phyloP scores from a whole-genome alignment of 2,113 vertebrate species.

The Barbus barbus region DNA sequence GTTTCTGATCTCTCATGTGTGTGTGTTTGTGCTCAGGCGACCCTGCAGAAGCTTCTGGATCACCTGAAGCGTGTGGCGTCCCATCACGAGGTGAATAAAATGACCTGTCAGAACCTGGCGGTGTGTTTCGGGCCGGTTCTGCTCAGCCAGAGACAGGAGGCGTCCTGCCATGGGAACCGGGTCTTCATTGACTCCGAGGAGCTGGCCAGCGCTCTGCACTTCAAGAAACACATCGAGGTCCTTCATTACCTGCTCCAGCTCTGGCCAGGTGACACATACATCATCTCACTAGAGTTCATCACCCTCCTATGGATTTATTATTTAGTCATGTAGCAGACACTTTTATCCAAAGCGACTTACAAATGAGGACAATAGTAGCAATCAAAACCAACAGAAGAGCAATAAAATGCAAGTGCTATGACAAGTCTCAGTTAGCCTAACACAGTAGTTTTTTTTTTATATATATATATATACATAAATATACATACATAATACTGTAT shows the following conservation, averaged over 20 bases:
- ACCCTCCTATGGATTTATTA: no score
- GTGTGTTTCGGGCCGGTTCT: constrained; percentile 97
- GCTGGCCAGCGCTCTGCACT: constrained; percentile 94
- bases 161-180: constrained; percentile 87
- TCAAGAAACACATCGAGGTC: constrained; percentile 99
- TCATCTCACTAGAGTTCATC: not conserved
- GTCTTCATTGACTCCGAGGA: constrained; percentile 97
- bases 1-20: not conserved
- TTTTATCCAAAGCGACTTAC: no score
- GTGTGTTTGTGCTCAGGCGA: constrained; percentile 75
- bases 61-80: constrained; percentile 96
- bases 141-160: constrained; percentile 92
- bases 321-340: no score
- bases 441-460: no score
- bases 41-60: constrained; percentile 89
- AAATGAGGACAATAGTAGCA: no score
- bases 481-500: no score
- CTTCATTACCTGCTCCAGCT: constrained; percentile 97
- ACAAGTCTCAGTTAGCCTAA: no score
- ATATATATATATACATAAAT: no score
- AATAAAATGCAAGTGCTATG: no score
- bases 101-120: constrained; percentile 98
- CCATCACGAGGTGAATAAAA: constrained; percentile 93
- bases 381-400: no score
- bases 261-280: constrained; percentile 86